Evolutionary conservation across 2,113 vertebrate species (phyloP).

Genomic region (Acanthisitta chloris): DNA sequence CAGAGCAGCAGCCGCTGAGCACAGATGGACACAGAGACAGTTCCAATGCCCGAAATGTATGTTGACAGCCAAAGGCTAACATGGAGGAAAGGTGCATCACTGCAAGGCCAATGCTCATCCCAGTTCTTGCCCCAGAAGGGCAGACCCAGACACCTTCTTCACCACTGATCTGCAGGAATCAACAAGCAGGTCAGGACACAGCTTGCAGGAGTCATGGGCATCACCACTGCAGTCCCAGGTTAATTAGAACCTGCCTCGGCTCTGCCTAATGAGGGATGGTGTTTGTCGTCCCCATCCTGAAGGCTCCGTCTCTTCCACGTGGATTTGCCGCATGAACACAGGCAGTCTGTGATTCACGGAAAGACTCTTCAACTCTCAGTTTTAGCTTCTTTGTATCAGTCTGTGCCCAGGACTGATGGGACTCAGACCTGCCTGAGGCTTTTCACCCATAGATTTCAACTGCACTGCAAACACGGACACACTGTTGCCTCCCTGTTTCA

Average conservation of each 20-base stretch:
- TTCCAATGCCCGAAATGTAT: background rate
- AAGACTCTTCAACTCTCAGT: too few relatives aligned
- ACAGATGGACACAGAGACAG: background rate
- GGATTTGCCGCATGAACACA: background rate
- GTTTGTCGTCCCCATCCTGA: background rate
- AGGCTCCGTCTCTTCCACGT: background rate
- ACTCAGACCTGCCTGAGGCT: background rate
- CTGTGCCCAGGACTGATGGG: background rate
- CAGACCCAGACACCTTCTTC: background rate
- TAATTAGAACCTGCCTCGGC: background rate
- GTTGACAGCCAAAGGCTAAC: fast-evolving
- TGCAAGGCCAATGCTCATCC: background rate
- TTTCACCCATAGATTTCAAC: background rate
- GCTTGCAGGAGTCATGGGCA: background rate
- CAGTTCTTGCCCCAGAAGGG: background rate
- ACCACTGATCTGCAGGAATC: background rate
- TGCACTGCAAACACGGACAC: background rate
- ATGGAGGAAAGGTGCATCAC: background rate
- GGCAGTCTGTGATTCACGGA: background rate
- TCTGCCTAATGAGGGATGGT: background rate
- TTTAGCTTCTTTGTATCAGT: too few relatives aligned
- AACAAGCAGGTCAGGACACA: background rate
- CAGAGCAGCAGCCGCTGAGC: background rate
- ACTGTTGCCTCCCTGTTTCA: background rate
- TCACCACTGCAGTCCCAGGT: background rate